phyloP scores from a whole-genome alignment of 2,888 invertebrate species.

The Oscheius sp. region DNA sequence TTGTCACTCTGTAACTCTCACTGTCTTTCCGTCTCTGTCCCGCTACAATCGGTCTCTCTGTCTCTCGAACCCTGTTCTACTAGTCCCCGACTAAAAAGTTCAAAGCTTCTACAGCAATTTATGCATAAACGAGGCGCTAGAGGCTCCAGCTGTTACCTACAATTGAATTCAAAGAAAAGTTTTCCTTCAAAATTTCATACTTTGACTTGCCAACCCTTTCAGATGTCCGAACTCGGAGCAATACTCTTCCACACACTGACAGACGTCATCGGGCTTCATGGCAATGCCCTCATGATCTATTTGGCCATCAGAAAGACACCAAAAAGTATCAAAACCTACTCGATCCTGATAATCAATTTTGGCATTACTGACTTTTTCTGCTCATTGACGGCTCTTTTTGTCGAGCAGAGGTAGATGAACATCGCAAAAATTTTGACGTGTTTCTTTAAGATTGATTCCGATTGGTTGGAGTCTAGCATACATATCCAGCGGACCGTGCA shows the following conservation, averaged over 20 bases:
- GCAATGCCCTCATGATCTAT: constrained; percentile 36
- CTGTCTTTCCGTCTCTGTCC: no score
- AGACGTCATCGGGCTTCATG: constrained; percentile 11
- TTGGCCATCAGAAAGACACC: constrained; percentile 34
- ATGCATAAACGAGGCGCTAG: no score
- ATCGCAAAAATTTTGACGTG: background rate
- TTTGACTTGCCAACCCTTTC: no score
- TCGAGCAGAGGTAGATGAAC: constrained; percentile 15
- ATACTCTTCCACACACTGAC: constrained; percentile 10
- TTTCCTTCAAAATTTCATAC: no score
- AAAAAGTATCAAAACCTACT: constrained; percentile 43
- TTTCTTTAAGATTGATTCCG: constrained; percentile 10
- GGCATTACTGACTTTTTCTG: constrained; percentile 44
- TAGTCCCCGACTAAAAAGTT: no score
- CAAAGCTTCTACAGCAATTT: no score
- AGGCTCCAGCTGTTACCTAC: no score
- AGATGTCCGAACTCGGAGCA: constrained; percentile 8
- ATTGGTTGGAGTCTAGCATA: constrained; percentile 22
- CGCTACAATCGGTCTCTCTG: no score
- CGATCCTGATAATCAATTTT: constrained; percentile 49
- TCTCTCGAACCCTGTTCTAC: no score
- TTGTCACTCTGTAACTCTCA: no score
- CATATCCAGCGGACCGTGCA: constrained; percentile 27
- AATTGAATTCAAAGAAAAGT: no score
- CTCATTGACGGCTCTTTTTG: constrained; percentile 19